Base-by-base conservation (phyloP, 2,797 vertebrate genomes). In the Micromesistius poutassou region DNA sequence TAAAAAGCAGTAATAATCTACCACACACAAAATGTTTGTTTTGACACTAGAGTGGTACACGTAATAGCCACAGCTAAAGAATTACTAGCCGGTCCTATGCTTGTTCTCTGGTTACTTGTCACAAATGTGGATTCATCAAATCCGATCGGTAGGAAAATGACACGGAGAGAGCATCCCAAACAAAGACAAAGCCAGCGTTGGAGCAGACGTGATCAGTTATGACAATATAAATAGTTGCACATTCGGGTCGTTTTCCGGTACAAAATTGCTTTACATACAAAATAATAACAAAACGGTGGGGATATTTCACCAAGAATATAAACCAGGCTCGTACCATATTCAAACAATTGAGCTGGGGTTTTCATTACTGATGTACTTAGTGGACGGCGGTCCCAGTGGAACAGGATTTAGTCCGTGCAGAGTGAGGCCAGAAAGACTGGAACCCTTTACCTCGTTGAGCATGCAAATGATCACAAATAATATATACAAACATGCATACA, bases 391-490 rank as follows among this genome's bases (percentile, higher is more conserved):
- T 22, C 55, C 22, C 46, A 22, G 16, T 19, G 46, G 46, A 3
- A 16, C 46, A 22, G 46, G 46, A 50, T 50, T 14, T 19, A 22
- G 46, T 19, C 16, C 46, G 5, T 19, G 46, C 46, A 14, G 46
- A 50, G 46, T 5, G 46, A 22, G 62, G 79, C 80, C 76, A 85
- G 79, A 6, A 19, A 71, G 36, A 83, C 75, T 83, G 81, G 76
- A 89, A 88, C 55, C 79, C 74, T 79, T 76, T 81, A 78, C 81
- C 74, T 84, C 79, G 81, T 75, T 82, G 74, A 87, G 82, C 85
- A 83, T 88, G 88, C 71, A 80, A 88, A 89, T 89, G 80, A 90
- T 86, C 83, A 83, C 80, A 89, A 88, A 87, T 38, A 38, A 38
- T 38, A 38, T 8, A 38, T 38, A 38, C 36, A 38, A 7, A 36